These are phyloP conservation scores for Atlantisia rogersi DNA, from an alignment of 2,113 vertebrate species.

Conservation along the genomic window DNA sequence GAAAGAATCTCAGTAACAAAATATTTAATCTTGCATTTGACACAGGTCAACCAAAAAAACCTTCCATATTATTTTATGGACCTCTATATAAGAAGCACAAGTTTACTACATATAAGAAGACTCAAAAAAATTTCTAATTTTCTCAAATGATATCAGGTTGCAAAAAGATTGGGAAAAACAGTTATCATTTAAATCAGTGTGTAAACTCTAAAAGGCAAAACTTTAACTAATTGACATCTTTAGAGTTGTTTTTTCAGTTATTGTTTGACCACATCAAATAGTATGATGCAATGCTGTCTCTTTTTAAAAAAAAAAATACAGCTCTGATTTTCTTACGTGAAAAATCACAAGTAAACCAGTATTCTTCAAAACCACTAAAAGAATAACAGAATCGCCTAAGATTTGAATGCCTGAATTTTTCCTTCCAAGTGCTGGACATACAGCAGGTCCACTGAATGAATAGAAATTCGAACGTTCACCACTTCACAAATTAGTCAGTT, in stretches of 20 bases:
- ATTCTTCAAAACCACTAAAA: not conserved
- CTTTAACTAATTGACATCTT: not conserved
- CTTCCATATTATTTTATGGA: not conserved
- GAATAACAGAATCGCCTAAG: not conserved
- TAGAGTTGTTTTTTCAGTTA: not conserved
- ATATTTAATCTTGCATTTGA: not conserved
- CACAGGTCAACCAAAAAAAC: not conserved
- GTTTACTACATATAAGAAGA: not conserved
- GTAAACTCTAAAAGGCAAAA: not conserved
- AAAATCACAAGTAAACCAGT: not conserved
- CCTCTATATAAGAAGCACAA: not conserved
- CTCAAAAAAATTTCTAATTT: not conserved
- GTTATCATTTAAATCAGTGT: not conserved
- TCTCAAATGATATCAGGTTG: not conserved
- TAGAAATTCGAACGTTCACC: not conserved
- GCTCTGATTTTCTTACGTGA: not conserved
- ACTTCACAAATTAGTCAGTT: not conserved
- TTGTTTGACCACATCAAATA: not conserved
- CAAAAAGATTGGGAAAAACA: not conserved
- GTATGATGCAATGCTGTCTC: not conserved
- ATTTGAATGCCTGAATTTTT: not conserved
- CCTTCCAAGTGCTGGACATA: not conserved
- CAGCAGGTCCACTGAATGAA: not conserved
- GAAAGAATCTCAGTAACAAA: not conserved
- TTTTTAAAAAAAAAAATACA: not conserved